phyloP scores from a whole-genome alignment of 2,888 invertebrate genomes.

The Kuschelorhynchus macadamiae region DNA sequence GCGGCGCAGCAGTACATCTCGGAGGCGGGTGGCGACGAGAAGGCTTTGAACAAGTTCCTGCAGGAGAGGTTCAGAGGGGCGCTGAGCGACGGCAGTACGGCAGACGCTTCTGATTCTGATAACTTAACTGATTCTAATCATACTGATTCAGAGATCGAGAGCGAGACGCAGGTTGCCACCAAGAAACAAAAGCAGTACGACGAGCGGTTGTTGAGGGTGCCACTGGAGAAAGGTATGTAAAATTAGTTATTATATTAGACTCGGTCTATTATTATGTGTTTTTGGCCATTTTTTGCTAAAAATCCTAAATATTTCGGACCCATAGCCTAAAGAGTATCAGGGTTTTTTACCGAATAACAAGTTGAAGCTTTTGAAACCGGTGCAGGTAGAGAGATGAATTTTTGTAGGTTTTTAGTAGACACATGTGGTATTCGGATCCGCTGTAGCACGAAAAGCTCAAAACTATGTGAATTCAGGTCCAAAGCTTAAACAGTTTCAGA shows the following conservation, averaged over 20 bases:
- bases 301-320: too few species aligned
- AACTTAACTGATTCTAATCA: conserved; percentile 74
- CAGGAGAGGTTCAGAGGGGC: conserved; percentile 74
- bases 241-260: conserved; percentile 7
- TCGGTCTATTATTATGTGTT: too few species aligned
- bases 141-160: conserved; percentile 73
- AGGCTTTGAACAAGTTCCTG: conserved; percentile 69
- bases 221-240: conserved; percentile 72
- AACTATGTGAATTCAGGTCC: too few species aligned
- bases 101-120: conserved; percentile 74
- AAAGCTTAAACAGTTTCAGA: too few species aligned
- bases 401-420: too few species aligned
- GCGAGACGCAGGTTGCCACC: conserved; percentile 54
- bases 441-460: too few species aligned
- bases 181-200: conserved; percentile 71
- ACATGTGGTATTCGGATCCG: too few species aligned
- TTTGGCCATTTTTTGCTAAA: too few species aligned
- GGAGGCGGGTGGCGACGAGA: conserved; percentile 66
- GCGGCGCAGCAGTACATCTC: conserved; percentile 77
- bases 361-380: too few species aligned
- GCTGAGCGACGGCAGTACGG: conserved; percentile 71
- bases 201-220: conserved; percentile 75
- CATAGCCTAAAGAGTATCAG: too few species aligned
- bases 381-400: too few species aligned
- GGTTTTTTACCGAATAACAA: too few species aligned